Evolutionary conservation across 2,113 vertebrate species (phyloP), one percentile per base, ranked within the genome.

Genomic region (Bathybates hornii): DNA sequence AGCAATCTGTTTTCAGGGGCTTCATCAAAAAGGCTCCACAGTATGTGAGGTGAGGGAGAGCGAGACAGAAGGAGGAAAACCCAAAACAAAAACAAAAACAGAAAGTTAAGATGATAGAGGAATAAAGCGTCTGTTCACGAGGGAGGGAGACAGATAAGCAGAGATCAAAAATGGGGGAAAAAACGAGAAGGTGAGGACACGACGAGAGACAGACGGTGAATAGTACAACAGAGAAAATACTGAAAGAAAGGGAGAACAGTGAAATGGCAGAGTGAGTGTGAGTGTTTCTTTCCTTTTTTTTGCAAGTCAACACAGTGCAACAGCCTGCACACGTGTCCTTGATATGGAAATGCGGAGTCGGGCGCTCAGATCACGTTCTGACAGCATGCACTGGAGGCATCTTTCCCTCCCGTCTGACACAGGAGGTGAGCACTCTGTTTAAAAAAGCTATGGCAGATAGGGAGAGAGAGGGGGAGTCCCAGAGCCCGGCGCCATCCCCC

Each of bases 341-440:
- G 92, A 95, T 93, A 92, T 94, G 93, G 91, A 95, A 93, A 94
- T 92, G 68, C 11, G 0, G 4, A 66, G 73, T 27, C 41, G 34
- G 71, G 57, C 0, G 81, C 90, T 92, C 76, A 80, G 82, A 89
- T 90, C 78, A 24, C 50, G 16, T 87, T 93, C 24, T 94, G 94
- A 92, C 92, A 88, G 86, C 17, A 6, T 10, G 24, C 14, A 89
- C 85, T 57, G 82, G 81, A 88, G 89, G 87, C 83, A 57, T 86
- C 61, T 73, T 81, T 88, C 82, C 81, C 61, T 66, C 57, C 83
- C 19, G 48, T 89, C 87, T 91, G 84, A 87, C 68, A 81, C 85
- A 10, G 80, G 87, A 89, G 89, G 90, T 91, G 92, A 90, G 87
- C 85, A 87, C 86, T 91, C 34, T 82, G 80, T 92, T 89, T 82